A percentile compares a stretch with the other conserved stretches of the same genome.
These are phyloP conservation scores for Huso huso DNA, from an alignment of 2,797 vertebrate genomes.

Conservation along the genomic window DNA sequence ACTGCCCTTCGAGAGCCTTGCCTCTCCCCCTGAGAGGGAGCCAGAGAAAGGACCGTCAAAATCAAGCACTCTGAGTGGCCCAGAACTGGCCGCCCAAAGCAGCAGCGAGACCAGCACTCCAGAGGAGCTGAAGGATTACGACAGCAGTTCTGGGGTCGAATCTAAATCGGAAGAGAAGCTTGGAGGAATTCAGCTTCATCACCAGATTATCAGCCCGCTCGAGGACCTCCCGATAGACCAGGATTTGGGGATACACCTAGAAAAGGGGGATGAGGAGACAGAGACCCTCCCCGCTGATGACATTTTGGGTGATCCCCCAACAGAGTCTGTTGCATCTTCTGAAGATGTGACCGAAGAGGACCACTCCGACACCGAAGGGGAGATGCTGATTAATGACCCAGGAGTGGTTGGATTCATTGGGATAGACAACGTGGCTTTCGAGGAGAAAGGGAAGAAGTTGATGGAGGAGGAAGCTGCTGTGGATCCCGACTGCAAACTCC, in stretches of 20 bases:
- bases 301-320: constrained; percentile 63
- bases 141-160: constrained; percentile 81
- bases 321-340: constrained; percentile 53
- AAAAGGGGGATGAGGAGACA: constrained; percentile 57
- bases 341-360: constrained; percentile 58
- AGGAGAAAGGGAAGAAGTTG: constrained; percentile 35
- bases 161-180: constrained; percentile 65
- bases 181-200: not conserved
- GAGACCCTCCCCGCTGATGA: constrained; percentile 72
- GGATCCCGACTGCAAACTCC: constrained; percentile 36
- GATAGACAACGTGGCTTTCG: constrained; percentile 41
- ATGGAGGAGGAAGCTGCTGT: not conserved
- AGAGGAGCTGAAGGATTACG: constrained; percentile 80
- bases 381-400: constrained; percentile 61
- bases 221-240: constrained; percentile 51
- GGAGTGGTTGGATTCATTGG: constrained; percentile 28
- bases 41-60: constrained; percentile 43
- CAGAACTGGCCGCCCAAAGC: constrained; percentile 65
- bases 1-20: constrained; percentile 1
- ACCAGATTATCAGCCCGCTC: constrained; percentile 19
- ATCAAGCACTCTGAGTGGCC: constrained; percentile 62
- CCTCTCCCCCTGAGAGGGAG: constrained; percentile 11
- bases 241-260: constrained; percentile 75
- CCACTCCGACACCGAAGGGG: constrained; percentile 57
- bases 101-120: constrained; percentile 84